Base-by-base conservation (phyloP, 2,888 invertebrate genomes). In the Muscina levida region DNA sequence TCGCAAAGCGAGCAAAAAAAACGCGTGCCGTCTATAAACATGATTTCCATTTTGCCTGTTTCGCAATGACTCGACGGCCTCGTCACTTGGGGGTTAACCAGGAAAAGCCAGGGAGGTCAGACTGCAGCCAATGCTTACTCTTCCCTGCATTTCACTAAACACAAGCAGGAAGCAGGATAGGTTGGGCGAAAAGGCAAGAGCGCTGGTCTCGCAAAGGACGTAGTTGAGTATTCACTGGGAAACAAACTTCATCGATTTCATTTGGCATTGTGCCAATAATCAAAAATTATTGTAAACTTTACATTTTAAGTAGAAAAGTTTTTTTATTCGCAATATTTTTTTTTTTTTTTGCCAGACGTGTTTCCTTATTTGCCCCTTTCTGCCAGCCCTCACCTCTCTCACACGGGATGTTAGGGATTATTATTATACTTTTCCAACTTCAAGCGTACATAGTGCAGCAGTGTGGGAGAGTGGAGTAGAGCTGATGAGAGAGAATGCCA, bases 271-370 rank as follows among this genome's bases (percentile, higher is more conserved):
- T 86, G 88, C 88, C 88, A 88, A 88, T 88, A 88, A 88, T 87
- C 87, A 87, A 88, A 88, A 87, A 88, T 88, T 87, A 88, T 88
- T 87, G 87, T 87, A 85, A 88, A 88, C 85, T 88, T 87, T 87
- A 83, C 85, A 84, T 85, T 86, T 87, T 87, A 87, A 87, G 87
- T 87, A 87, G 84, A 84, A 85, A 85, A 85, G 82, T 85, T 85
- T 31, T 84, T 76, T 82, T 68, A 59, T 37, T 62, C 37, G 57
- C 46, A 22, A 31, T n/a, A 44, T 71, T 46, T 71, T 65, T 44
- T 71, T 76, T 57, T 51, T 59, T 2, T 11, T 59, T 8, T 24
- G 11, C 19, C 26, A n/a, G 31, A 31, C 62, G n/a, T n/a, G n/a
- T 31, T 31, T 3, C 53, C n/a, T 57, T 15, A 31, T 24, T 57